Base-by-base conservation (phyloP, 2,888 invertebrate species). In the Synergus umbraculus region DNA sequence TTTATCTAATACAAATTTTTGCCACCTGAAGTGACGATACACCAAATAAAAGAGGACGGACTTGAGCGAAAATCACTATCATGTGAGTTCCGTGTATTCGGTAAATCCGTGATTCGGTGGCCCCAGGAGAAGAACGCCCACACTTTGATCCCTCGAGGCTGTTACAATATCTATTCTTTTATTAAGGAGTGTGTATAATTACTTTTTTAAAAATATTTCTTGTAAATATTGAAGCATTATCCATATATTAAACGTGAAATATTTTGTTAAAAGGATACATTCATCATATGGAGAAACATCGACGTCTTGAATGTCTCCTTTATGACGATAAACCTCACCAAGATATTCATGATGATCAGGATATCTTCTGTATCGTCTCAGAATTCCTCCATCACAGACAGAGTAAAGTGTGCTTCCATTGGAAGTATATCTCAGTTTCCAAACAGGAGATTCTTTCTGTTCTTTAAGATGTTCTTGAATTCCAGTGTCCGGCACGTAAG, bases 221-320 rank as follows among this genome's bases (percentile, higher is more conserved):
- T 5, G 5, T 37, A 37, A 37, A 37, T 37, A 37, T 7, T 37
- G 37, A 37, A 5, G 3, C 37, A 7, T 37, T 37, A 37, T 37
- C 37, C 37, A 7, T 7, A 5, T 37, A 37, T 37, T 37, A 37
- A 37, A 37, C 7, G 0, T 37, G 7, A 37, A 37, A 37, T 46
- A 78, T 77, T 15, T 77, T 12, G 29, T 43, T 67, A 82, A 87
- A 92, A 93, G 92, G 92, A 92, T 93, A 93, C 93, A 93, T 89
- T 93, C 93, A 88, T 93, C 93, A 84, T 93, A 93, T 0, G 93
- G 92, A 13, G 93, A 93, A 80, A 93, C 91, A 86, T 93, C 93
- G 83, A 93, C 88, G 81, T 93, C 93, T 83, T 92, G 92, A 80
- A 93, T 92, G 83, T 93, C 93, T 12, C 90, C 91, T 84, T 91